phyloP scores from a whole-genome alignment of 2,113 vertebrate species.

The Psettodes erumei region DNA sequence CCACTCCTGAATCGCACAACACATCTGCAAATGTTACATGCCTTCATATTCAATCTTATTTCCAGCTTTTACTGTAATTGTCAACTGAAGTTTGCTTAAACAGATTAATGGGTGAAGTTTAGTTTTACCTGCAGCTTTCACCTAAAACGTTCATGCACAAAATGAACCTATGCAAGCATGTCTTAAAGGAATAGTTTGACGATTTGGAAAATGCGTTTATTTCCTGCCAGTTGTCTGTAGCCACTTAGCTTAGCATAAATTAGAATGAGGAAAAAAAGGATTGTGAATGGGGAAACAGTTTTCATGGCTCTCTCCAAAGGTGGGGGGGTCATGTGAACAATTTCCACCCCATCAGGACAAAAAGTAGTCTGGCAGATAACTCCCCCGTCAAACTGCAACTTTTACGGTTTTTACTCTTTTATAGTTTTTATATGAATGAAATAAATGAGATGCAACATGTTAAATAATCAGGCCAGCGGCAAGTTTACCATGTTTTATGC shows the following conservation, averaged over 20 bases:
- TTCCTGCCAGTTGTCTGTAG: background rate
- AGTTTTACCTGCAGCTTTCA: background rate
- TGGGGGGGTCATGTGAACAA: background rate
- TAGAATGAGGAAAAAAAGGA: too few species aligned
- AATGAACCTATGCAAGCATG: background rate
- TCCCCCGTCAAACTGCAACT: background rate
- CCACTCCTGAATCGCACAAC: background rate
- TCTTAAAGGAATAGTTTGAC: conserved; percentile 10
- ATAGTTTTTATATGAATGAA: background rate
- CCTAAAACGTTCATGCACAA: background rate
- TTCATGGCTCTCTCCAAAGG: background rate
- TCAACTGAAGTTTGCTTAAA: background rate
- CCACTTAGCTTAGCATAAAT: background rate
- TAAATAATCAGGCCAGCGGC: background rate
- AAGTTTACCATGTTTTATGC: too few species aligned
- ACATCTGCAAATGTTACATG: conserved; percentile 1
- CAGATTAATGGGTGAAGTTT: background rate
- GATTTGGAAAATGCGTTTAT: conserved; percentile 1
- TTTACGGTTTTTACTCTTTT: background rate
- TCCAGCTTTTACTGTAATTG: background rate
- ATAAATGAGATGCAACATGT: background rate
- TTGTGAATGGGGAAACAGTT: background rate
- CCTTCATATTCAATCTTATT: background rate
- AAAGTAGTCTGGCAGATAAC: background rate
- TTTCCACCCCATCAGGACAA: background rate